phyloP scores from a whole-genome alignment of 2,797 vertebrate species.

The Macropodus opercularis region DNA sequence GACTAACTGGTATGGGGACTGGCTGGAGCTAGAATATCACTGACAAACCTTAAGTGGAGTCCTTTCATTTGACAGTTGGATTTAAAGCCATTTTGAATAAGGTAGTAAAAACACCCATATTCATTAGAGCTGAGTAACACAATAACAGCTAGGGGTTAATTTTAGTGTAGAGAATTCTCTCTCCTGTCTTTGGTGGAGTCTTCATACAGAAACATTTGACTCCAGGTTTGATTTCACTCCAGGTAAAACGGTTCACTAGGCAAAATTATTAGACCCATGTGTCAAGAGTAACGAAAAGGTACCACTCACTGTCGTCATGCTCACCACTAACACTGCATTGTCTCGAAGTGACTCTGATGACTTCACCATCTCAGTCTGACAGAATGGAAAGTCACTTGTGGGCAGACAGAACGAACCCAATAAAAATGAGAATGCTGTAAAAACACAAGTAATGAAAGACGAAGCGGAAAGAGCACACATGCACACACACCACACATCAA shows the following conservation, averaged over 20 bases:
- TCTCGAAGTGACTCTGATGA: slow-evolving; percentile 72
- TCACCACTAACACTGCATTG: slow-evolving; percentile 63
- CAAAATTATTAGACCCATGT: slow-evolving; percentile 69
- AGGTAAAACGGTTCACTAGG: slow-evolving; percentile 33
- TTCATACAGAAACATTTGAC: slow-evolving; percentile 53
- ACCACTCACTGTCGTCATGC: slow-evolving; percentile 50
- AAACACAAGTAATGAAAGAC: slow-evolving; percentile 71
- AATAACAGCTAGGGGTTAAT: slow-evolving; percentile 25
- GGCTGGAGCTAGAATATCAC: slow-evolving; percentile 16
- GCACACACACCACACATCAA: slow-evolving; percentile 31
- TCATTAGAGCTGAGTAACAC: slow-evolving; percentile 19
- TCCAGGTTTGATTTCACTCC: slow-evolving; percentile 37
- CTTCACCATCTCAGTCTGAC: slow-evolving; percentile 79
- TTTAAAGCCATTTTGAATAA: slow-evolving; percentile 15
- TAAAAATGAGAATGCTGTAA: slow-evolving; percentile 73
- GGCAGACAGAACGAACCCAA: slow-evolving; percentile 75
- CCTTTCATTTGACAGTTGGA: slow-evolving; percentile 15
- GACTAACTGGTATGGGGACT: slow-evolving; percentile 41
- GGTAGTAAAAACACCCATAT: slow-evolving; percentile 11
- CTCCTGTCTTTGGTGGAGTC: slow-evolving; percentile 28
- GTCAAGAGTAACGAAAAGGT: slow-evolving; percentile 72
- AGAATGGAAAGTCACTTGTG: slow-evolving; percentile 80
- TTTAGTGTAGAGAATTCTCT: slow-evolving; percentile 18
- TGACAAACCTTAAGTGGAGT: slow-evolving; percentile 6
- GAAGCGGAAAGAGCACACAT: slow-evolving; percentile 55